A percentile compares a stretch with the other conserved stretches of the same genome.
phyloP scores from a whole-genome alignment of 2,113 vertebrate genomes.

The Mungos mungo region DNA sequence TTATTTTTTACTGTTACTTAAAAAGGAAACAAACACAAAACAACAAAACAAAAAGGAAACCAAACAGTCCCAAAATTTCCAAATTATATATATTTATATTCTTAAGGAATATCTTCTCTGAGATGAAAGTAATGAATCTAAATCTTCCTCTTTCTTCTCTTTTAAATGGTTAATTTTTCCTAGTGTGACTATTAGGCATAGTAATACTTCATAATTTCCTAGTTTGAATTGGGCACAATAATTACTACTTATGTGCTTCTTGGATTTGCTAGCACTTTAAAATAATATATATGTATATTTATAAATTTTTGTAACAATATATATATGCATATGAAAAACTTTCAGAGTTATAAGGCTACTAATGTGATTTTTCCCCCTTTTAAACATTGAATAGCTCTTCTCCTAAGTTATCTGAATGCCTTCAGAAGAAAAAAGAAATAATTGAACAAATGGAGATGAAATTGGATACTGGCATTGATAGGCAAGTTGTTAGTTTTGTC shows the following conservation, averaged over 20 bases:
- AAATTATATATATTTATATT: conserved; percentile 28
- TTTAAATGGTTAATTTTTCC: conserved; percentile 12
- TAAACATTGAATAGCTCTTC: conserved; percentile 90
- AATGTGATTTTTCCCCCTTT: not conserved
- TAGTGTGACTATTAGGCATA: not conserved
- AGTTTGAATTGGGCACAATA: not conserved
- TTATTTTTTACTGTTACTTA: not conserved
- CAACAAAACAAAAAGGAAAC: not conserved
- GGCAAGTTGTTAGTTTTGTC: conserved; percentile 85
- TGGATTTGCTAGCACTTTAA: conserved; percentile 8
- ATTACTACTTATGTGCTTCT: not conserved
- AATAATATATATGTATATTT: not conserved
- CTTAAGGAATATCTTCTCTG: not conserved
- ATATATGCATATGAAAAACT: not conserved
- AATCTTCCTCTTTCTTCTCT: not conserved
- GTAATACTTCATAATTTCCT: not conserved
- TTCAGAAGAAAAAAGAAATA: conserved; percentile 99
- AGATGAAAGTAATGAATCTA: conserved; percentile 43
- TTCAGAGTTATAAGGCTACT: not conserved
- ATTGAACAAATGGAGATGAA: conserved; percentile 99
- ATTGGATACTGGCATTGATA: conserved; percentile 97
- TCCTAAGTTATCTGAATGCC: conserved; percentile 97
- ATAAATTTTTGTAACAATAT: not conserved
- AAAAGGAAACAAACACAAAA: not conserved
- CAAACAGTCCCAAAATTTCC: conserved; percentile 19